These are phyloP conservation scores for Calephelis perditalis DNA, from an alignment of 2,888 invertebrate species.

Conservation along the genomic window DNA sequence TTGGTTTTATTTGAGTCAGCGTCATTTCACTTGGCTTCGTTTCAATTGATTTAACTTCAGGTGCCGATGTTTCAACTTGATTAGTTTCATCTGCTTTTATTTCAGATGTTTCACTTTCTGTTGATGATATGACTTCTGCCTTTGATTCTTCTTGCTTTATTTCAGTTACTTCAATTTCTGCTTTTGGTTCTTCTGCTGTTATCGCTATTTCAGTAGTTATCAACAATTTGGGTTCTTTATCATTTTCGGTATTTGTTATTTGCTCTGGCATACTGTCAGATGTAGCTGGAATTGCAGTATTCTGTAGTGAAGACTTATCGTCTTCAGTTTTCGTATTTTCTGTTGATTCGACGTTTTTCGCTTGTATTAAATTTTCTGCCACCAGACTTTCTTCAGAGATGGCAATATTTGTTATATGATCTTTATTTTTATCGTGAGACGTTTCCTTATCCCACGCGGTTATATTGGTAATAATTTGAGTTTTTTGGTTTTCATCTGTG, in stretches of 20 bases:
- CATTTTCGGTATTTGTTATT: not conserved
- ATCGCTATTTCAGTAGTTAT: slow-evolving; percentile 22
- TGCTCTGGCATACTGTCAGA: not conserved
- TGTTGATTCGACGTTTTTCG: slow-evolving; percentile 4
- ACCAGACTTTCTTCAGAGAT: slow-evolving; percentile 19
- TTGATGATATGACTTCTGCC: too few species aligned
- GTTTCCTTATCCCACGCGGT: slow-evolving; percentile 29
- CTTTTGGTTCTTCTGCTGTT: slow-evolving; percentile 14
- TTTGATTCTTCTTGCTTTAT: not conserved
- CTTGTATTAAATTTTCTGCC: slow-evolving; percentile 3
- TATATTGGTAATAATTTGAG: slow-evolving; percentile 31
- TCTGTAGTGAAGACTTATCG: not conserved
- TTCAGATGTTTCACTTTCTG: too few species aligned
- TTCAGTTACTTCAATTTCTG: slow-evolving; percentile 12
- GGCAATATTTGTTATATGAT: slow-evolving; percentile 28
- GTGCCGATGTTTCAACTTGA: not conserved
- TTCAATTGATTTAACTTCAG: not conserved
- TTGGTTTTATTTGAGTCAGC: slow-evolving; percentile 27
- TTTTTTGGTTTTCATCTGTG: slow-evolving; percentile 24
- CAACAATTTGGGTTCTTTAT: not conserved
- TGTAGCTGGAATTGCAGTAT: not conserved
- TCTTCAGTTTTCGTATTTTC: not conserved
- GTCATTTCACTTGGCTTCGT: not conserved
- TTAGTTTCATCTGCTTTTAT: not conserved
- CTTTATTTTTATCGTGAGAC: slow-evolving; percentile 19